Conservation (phyloP, 2,888 invertebrate species). For the Pheosia tremula region DNA sequence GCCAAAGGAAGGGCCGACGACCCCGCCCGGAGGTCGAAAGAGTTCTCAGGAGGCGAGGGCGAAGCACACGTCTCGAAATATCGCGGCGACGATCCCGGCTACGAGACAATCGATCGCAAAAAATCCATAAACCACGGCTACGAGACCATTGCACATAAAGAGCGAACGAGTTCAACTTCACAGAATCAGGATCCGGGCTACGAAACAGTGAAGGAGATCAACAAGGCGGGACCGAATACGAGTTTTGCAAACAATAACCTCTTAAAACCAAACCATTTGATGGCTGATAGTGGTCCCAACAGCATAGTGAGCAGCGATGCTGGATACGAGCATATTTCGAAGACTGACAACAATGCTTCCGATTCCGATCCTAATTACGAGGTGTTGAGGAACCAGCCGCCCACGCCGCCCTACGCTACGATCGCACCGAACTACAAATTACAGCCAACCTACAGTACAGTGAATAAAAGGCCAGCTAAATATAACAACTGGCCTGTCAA, state of each 20-base stretch:
- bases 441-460: slow-evolving; percentile 82
- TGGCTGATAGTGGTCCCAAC: slow-evolving; percentile 83
- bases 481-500: slow-evolving; percentile 82
- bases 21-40: slow-evolving; percentile 58
- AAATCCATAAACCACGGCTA: slow-evolving; percentile 83
- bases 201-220: slow-evolving; percentile 83
- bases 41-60: slow-evolving; percentile 47
- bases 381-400: slow-evolving; percentile 86
- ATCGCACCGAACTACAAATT: slow-evolving; percentile 73
- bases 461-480: slow-evolving; percentile 81
- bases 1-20: slow-evolving; percentile 80
- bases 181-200: slow-evolving; percentile 86
- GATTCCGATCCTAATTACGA: slow-evolving; percentile 93
- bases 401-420: slow-evolving; percentile 78
- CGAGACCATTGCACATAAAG: slow-evolving; percentile 83
- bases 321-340: slow-evolving; percentile 88
- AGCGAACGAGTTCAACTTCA: slow-evolving; percentile 66
- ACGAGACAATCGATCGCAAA: slow-evolving; percentile 79
- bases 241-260: slow-evolving; percentile 64
- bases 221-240: slow-evolving; percentile 51
- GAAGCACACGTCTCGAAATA: slow-evolving; percentile 55
- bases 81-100: slow-evolving; percentile 78
- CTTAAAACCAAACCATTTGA: slow-evolving; percentile 61
- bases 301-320: slow-evolving; percentile 87
- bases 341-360: slow-evolving; percentile 76